These are phyloP conservation scores for Drosophila pandora DNA, from an alignment of 1,140 invertebrate genomes.

Conservation along the genomic window DNA sequence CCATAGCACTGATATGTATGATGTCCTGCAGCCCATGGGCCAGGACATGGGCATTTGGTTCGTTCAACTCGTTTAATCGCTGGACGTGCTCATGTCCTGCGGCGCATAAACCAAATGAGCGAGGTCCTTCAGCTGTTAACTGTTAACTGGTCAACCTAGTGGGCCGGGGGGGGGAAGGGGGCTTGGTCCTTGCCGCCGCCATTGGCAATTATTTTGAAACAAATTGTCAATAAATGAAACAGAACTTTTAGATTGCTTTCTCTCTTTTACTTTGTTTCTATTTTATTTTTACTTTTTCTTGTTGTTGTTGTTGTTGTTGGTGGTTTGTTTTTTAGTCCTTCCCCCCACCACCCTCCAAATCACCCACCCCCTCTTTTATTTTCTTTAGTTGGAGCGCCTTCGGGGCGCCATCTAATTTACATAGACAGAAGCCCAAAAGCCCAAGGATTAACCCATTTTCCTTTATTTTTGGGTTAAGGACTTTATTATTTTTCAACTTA, in stretches of 20 bases:
- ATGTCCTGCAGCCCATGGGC: background rate
- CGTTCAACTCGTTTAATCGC: constrained; percentile 20
- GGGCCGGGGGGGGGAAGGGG: too few species aligned
- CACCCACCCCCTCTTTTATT: background rate
- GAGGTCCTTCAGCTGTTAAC: constrained; percentile 23
- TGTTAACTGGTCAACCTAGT: constrained; percentile 11
- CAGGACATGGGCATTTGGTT: constrained; percentile 1
- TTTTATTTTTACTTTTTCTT: too few species aligned
- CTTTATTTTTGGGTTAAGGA: background rate
- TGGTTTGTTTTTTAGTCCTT: background rate
- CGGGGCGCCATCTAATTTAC: constrained; percentile 62
- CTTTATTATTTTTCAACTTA: background rate
- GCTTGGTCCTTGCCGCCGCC: constrained; percentile 10
- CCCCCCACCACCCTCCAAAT: background rate
- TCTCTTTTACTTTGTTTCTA: background rate
- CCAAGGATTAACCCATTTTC: constrained; percentile 25
- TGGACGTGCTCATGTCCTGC: constrained; percentile 30
- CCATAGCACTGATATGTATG: background rate
- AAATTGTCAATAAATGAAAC: constrained; percentile 69
- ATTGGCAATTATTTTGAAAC: constrained; percentile 68
- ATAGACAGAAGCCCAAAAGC: constrained; percentile 52
- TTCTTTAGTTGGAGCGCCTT: constrained; percentile 44
- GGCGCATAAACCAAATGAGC: constrained; percentile 41
- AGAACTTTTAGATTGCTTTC: constrained; percentile 66
- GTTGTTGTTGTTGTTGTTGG: background rate